These are phyloP conservation scores for Gallirallus australis DNA, from an alignment of 2,797 vertebrate genomes.

Conservation along the genomic window DNA sequence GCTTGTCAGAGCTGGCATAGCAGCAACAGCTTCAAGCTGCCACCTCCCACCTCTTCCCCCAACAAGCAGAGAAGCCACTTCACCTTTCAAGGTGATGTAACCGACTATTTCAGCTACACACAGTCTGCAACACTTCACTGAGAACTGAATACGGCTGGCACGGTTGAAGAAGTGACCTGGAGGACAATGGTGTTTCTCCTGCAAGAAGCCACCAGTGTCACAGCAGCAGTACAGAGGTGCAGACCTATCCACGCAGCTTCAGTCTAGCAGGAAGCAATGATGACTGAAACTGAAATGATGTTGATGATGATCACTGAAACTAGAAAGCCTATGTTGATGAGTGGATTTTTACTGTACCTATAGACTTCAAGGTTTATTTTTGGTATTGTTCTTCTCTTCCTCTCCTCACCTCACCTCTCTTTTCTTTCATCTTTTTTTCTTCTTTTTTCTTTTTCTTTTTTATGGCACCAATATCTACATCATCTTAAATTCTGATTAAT, in stretches of 20 bases:
- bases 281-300: not conserved
- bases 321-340: not conserved
- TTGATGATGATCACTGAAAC: not conserved
- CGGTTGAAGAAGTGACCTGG: not conserved
- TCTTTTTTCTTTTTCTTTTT: not conserved
- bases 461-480: not conserved
- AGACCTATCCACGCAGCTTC: not conserved
- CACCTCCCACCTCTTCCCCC: not conserved
- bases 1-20: not conserved
- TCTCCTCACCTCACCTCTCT: too few relatives aligned
- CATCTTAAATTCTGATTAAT: not conserved
- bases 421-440: too few relatives aligned
- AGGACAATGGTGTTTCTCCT: not conserved
- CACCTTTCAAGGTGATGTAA: not conserved
- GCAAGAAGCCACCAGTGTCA: not conserved
- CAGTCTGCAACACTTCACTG: fast-evolving
- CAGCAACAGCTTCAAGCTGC: not conserved
- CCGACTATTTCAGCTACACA: not conserved
- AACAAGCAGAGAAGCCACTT: not conserved
- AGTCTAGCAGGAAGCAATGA: not conserved
- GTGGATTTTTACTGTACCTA: not conserved
- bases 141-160: not conserved
- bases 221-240: fast-evolving
- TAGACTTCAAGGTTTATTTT: not conserved
- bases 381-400: not conserved